Evolutionary conservation across 2,797 vertebrate species (phyloP).

Genomic region (Kryptopterus vitreolus): DNA sequence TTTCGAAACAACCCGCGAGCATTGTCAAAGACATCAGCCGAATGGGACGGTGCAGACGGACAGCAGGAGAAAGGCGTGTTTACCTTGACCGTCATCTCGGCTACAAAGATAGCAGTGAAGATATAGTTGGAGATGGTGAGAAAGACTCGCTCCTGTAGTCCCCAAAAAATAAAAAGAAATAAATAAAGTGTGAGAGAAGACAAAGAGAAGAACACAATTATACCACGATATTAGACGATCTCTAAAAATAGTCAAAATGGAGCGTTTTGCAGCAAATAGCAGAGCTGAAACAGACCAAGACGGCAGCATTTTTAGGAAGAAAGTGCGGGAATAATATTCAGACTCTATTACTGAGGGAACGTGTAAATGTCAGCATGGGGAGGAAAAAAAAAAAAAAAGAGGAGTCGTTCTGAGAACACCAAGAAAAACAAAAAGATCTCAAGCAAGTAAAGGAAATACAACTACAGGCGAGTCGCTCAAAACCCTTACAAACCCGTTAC

Average conservation of each 20-base stretch:
- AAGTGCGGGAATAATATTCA: slow-evolving; percentile 15
- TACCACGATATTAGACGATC: neutral
- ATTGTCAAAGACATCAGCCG: neutral
- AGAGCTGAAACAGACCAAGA: neutral
- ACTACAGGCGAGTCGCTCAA: no score
- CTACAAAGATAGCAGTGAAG: slow-evolving; percentile 89
- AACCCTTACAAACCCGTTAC: no score
- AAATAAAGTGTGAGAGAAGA: neutral
- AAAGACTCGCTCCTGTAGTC: slow-evolving; percentile 83
- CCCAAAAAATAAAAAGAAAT: neutral
- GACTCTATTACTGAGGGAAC: slow-evolving; percentile 13
- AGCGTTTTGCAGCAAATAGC: neutral
- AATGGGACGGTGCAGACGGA: neutral
- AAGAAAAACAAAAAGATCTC: neutral
- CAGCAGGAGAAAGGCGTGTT: slow-evolving; percentile 29
- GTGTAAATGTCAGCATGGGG: slow-evolving; percentile 19
- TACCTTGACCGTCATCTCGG: slow-evolving; percentile 90
- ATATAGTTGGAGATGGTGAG: slow-evolving; percentile 89
- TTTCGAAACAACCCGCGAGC: neutral
- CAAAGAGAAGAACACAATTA: neutral
- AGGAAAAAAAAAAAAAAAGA: no score
- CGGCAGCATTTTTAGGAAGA: neutral
- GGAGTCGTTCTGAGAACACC: neutral
- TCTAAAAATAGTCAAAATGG: slow-evolving; percentile 24
- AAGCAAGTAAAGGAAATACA: no score